phyloP scores from a whole-genome alignment of 1,140 invertebrate species.

The Heliconius melpomene region DNA sequence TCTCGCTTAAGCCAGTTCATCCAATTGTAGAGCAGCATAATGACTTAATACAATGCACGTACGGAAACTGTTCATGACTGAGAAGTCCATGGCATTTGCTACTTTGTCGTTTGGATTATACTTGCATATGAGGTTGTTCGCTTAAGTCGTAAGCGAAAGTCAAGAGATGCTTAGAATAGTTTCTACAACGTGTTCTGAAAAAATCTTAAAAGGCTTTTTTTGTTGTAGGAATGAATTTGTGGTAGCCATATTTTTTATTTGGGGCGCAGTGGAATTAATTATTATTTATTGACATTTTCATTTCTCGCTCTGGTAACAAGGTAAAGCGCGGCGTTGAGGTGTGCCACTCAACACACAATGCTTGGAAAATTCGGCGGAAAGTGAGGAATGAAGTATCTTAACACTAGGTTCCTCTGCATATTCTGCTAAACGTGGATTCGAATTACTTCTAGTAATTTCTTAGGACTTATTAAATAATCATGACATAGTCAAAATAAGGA shows the following conservation, averaged over 20 bases:
- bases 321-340: too few species aligned
- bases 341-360: too few species aligned
- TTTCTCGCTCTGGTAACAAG: too few species aligned
- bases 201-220: not conserved
- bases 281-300: too few species aligned
- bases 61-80: conserved; percentile 31
- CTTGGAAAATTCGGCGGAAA: too few species aligned
- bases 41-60: conserved; percentile 62
- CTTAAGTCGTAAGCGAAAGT: conserved; percentile 15
- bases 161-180: conserved; percentile 3
- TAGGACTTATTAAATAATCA: too few species aligned
- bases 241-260: not conserved
- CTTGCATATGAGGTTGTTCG: conserved; percentile 14
- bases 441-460: too few species aligned
- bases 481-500: not conserved
- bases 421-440: too few species aligned
- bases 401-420: too few species aligned
- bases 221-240: not conserved
- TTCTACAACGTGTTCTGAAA: not conserved
- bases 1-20: conserved; percentile 47
- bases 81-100: conserved; percentile 28
- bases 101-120: conserved; percentile 28
- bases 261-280: too few species aligned
- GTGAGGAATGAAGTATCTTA: too few species aligned
- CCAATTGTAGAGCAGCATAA: conserved; percentile 50